phyloP scores from a whole-genome alignment of 2,888 invertebrate genomes.

The Brenthis ino region DNA sequence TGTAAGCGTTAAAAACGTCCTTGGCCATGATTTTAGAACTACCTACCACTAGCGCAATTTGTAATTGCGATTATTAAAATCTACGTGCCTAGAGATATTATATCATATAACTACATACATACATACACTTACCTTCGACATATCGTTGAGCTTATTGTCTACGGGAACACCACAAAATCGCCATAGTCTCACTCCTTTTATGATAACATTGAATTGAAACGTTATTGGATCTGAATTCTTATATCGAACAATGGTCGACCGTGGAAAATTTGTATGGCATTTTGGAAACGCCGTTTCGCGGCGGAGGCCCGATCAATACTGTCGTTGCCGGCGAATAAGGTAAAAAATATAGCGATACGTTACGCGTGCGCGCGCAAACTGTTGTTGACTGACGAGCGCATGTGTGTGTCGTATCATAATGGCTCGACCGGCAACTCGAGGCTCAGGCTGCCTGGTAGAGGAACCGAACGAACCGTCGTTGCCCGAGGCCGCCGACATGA shows the following conservation, averaged over 20 bases:
- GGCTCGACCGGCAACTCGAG: slow-evolving; percentile 35
- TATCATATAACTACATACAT: slow-evolving; percentile 20
- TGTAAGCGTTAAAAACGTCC: slow-evolving; percentile 43
- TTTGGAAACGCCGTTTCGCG: slow-evolving; percentile 65
- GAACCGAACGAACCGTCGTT: slow-evolving; percentile 42
- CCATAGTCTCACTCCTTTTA: slow-evolving; percentile 57
- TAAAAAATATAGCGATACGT: slow-evolving; percentile 62
- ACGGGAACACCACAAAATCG: slow-evolving; percentile 48
- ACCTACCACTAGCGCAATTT: slow-evolving; percentile 59
- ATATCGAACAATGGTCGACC: slow-evolving; percentile 54
- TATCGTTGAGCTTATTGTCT: slow-evolving; percentile 56
- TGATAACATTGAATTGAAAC: slow-evolving; percentile 39
- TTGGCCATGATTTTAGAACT: slow-evolving; percentile 57
- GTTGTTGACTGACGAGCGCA: slow-evolving; percentile 74
- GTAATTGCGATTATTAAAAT: slow-evolving; percentile 45
- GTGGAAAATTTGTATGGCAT: slow-evolving; percentile 63
- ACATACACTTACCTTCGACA: slow-evolving; percentile 73
- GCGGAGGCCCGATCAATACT: slow-evolving; percentile 78
- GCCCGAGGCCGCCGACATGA: slow-evolving; percentile 41
- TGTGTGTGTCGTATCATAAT: slow-evolving; percentile 51
- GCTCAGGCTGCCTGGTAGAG: slow-evolving; percentile 39
- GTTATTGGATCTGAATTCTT: slow-evolving; percentile 38
- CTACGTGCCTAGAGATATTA: slow-evolving; percentile 23
- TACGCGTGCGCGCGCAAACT: slow-evolving; percentile 75
- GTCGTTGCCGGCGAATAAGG: slow-evolving; percentile 63